Percentiles rank a stretch among this genome's conserved stretches.
Conservation (phyloP, 2,113 vertebrate genomes). For the Sarotherodon lohbergeri region DNA sequence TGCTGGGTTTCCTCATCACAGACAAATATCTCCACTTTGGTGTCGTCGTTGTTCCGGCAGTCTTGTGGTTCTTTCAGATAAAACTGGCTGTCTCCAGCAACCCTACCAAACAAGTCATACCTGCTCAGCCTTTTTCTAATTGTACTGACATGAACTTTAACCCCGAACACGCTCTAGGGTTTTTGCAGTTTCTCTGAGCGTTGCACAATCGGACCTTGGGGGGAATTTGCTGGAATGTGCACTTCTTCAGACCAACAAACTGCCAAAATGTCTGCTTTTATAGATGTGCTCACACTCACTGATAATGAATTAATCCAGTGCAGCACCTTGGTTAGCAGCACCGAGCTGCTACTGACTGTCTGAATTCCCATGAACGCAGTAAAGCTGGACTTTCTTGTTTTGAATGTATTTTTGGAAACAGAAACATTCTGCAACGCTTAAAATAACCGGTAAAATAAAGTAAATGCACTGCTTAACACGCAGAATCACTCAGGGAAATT, state of each 20-base stretch:
- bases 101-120: background rate
- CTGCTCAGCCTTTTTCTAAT: background rate
- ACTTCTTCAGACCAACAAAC: background rate
- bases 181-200: background rate
- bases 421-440: background rate
- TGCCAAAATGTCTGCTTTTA: background rate
- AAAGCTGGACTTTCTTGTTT: background rate
- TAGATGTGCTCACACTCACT: background rate
- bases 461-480: background rate
- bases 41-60: background rate
- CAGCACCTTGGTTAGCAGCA: background rate
- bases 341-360: background rate
- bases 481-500: background rate
- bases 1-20: background rate
- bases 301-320: rapidly evolving
- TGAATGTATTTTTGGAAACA: background rate
- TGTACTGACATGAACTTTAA: background rate
- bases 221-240: background rate
- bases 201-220: background rate
- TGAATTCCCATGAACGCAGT: background rate
- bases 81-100: background rate
- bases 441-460: rapidly evolving
- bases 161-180: background rate
- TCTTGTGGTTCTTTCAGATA: background rate
- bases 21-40: background rate